A percentile compares a stretch with the other conserved stretches of the same genome.
Conservation (phyloP, 2,888 invertebrate genomes). For the Archips xylosteana region DNA sequence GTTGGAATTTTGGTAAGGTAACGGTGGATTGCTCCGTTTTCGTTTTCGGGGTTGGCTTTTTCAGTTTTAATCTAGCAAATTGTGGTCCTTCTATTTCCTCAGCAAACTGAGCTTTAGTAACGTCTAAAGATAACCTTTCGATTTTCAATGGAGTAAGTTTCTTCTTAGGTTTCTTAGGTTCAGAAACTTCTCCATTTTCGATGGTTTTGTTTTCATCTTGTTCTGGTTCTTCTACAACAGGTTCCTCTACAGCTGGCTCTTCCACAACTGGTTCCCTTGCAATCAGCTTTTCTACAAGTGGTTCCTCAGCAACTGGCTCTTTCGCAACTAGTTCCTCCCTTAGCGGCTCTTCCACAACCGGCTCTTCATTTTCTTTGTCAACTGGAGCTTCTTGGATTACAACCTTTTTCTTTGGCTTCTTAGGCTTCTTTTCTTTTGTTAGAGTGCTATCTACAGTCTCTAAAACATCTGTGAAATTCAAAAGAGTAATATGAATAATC, state of each 20-base stretch:
- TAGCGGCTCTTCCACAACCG: neutral
- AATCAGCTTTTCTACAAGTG: conserved; percentile 42
- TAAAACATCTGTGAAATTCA: conserved; percentile 36
- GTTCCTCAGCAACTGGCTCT: conserved; percentile 3
- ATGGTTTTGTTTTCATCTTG: conserved; percentile 49
- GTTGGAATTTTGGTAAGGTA: conserved; percentile 87
- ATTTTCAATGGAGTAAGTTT: conserved; percentile 84
- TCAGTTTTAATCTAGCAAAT: conserved; percentile 89
- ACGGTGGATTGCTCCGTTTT: conserved; percentile 72
- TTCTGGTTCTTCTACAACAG: too few species aligned
- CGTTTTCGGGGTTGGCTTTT: conserved; percentile 82
- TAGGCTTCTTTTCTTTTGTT: conserved; percentile 41
- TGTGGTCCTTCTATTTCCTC: conserved; percentile 85
- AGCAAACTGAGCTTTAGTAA: conserved; percentile 86
- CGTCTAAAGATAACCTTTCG: conserved; percentile 85
- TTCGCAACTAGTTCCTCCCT: neutral
- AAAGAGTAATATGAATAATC: conserved; percentile 7
- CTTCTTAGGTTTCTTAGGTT: conserved; percentile 50
- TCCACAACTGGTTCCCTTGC: neutral
- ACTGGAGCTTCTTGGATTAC: neutral
- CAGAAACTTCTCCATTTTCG: conserved; percentile 44
- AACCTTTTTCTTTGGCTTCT: conserved; percentile 37
- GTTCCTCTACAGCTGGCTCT: too few species aligned
- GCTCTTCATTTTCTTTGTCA: conserved; percentile 17
- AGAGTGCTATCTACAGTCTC: conserved; percentile 15